A percentile compares a stretch with the other conserved stretches of the same genome.
These are phyloP conservation scores for Carassius gibelio DNA, from an alignment of 2,113 vertebrate genomes.

Conservation along the genomic window DNA sequence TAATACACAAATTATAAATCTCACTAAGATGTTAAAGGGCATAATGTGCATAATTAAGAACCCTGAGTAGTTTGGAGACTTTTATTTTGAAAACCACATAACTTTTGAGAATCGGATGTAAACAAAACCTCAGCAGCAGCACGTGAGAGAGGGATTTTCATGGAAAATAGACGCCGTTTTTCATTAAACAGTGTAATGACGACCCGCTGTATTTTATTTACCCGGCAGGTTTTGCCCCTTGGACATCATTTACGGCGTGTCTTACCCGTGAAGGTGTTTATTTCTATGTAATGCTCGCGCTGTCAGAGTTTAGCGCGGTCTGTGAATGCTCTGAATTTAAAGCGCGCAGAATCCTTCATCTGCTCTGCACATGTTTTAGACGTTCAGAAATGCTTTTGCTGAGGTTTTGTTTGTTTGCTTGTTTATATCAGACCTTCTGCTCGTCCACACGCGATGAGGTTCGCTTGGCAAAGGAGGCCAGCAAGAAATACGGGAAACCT, in stretches of 20 bases:
- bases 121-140: too few relatives aligned
- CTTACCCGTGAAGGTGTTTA: slow-evolving; percentile 39
- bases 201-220: neutral
- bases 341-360: neutral
- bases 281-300: neutral
- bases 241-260: slow-evolving; percentile 15
- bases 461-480: slow-evolving; percentile 72
- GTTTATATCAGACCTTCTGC: slow-evolving; percentile 64
- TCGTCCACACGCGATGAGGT: slow-evolving; percentile 71
- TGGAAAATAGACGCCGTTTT: neutral
- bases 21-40: neutral
- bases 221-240: neutral
- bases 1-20: neutral
- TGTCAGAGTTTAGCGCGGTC: too few relatives aligned
- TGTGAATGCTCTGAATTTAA: neutral
- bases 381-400: neutral
- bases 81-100: neutral
- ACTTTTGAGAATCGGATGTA: neutral
- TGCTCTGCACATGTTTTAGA: neutral
- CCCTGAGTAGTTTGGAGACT: neutral
- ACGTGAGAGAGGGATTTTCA: neutral
- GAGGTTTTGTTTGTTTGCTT: slow-evolving; percentile 17
- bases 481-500: slow-evolving; percentile 65
- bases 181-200: slow-evolving; percentile 25
- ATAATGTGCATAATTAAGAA: neutral